These are phyloP conservation scores for Porites lobata DNA, from an alignment of 92 coral and sea anemone genomes.

Conservation along the genomic window DNA sequence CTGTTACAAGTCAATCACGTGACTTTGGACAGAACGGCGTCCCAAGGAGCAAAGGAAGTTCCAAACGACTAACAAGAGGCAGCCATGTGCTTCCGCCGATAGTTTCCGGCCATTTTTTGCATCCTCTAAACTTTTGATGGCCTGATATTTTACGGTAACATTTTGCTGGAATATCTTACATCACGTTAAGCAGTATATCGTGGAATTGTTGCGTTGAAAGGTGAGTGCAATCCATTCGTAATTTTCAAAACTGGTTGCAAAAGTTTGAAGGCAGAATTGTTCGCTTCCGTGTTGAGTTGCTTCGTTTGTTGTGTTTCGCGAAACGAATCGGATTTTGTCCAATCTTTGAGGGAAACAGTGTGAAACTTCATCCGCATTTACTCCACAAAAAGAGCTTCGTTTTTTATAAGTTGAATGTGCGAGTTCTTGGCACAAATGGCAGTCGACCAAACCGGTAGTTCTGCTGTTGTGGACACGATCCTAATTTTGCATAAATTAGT, in stretches of 20 bases:
- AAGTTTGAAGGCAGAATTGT: constrained; percentile 7
- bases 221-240: not conserved
- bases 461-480: constrained; percentile 35
- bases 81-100: constrained; percentile 97
- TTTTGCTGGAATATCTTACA: constrained; percentile 4
- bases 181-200: constrained; percentile 2
- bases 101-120: constrained; percentile 87
- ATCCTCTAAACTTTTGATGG: constrained; percentile 53
- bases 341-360: not conserved
- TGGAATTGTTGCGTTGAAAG: constrained; percentile 7
- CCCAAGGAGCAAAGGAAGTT: constrained; percentile 93
- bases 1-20: constrained; percentile 61
- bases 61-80: constrained; percentile 61
- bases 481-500: constrained; percentile 52
- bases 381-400: not conserved
- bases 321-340: not conserved
- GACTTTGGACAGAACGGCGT: constrained; percentile 73
- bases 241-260: not conserved
- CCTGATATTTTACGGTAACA: constrained; percentile 18
- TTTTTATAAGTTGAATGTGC: not conserved
- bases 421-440: not conserved
- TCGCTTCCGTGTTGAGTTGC: constrained; percentile 66
- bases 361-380: not conserved
- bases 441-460: constrained; percentile 48
- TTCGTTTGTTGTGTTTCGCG: not conserved